These are phyloP conservation scores for Chirona hameri DNA, from an alignment of 2,888 invertebrate genomes.

Conservation along the genomic window DNA sequence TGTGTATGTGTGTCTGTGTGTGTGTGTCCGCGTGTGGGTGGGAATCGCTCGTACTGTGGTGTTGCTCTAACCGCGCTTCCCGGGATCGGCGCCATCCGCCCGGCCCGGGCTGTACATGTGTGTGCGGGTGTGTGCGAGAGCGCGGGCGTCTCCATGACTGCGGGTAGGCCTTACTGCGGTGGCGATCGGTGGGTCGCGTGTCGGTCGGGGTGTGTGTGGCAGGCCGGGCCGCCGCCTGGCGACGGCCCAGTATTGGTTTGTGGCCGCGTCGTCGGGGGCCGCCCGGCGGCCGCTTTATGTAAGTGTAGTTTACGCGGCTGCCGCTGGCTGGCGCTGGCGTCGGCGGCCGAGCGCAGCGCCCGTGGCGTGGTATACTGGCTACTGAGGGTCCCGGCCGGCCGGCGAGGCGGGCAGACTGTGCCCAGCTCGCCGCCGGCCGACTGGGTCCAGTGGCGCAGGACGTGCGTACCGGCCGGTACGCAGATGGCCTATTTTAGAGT, in stretches of 20 bases:
- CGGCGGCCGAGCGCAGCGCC: neutral
- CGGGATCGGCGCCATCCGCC: too few relatives aligned
- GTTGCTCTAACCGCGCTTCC: too few relatives aligned
- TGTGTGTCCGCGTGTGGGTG: neutral
- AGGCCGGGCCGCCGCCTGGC: neutral
- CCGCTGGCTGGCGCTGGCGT: neutral
- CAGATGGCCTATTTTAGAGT: neutral
- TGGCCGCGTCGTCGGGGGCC: neutral
- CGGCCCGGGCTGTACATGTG: too few relatives aligned
- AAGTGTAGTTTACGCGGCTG: neutral
- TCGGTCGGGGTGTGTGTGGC: neutral
- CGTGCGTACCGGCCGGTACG: neutral
- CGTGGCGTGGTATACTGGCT: neutral
- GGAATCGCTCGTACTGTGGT: neutral
- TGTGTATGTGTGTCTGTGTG: neutral
- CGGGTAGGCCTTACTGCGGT: neutral
- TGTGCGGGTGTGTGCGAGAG: neutral
- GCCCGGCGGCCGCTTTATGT: neutral
- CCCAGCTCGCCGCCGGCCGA: neutral
- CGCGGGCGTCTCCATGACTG: neutral
- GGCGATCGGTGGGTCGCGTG: neutral
- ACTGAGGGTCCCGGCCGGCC: neutral
- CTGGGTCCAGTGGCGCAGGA: too few relatives aligned
- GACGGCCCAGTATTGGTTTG: conserved; percentile 28
- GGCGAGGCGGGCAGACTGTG: neutral